Conservation (phyloP, 2,797 vertebrate genomes). For the Cuculus canorus region DNA sequence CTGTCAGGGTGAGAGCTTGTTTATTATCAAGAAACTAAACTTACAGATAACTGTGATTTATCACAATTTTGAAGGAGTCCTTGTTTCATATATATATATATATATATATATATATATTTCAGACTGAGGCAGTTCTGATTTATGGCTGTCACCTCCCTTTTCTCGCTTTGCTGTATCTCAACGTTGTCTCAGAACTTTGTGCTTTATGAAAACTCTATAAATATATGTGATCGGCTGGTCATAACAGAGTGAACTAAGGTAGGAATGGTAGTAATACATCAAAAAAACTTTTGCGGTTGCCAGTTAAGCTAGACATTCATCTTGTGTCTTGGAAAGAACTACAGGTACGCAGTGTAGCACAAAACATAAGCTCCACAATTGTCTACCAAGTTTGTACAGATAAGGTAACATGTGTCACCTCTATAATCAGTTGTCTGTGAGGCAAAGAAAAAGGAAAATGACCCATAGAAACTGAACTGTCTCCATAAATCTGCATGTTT, state of each 20-base stretch:
- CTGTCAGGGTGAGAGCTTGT: neutral
- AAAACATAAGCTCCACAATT: neutral
- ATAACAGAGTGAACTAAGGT: neutral
- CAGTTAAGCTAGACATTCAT: neutral
- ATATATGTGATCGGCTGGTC: neutral
- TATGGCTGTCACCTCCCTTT: neutral
- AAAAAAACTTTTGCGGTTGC: neutral
- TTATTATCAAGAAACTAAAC: neutral
- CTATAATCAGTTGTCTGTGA: neutral
- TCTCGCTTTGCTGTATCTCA: neutral
- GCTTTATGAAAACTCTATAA: neutral
- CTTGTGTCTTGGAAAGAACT: neutral
- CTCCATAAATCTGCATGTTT: conserved; percentile 2
- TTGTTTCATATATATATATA: neutral
- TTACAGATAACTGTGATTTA: neutral
- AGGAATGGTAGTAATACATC: neutral
- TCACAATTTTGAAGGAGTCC: neutral
- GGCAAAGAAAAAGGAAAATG: neutral
- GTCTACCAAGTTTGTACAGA: neutral
- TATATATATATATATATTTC: neutral
- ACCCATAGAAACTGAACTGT: neutral
- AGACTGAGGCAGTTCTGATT: neutral
- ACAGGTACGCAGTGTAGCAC: neutral
- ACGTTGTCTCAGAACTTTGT: neutral
- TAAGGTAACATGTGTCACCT: neutral